Evolutionary conservation across 2,797 vertebrate genomes (phyloP), one percentile per base, ranked within the genome.

Genomic region (Spatula clypeata): DNA sequence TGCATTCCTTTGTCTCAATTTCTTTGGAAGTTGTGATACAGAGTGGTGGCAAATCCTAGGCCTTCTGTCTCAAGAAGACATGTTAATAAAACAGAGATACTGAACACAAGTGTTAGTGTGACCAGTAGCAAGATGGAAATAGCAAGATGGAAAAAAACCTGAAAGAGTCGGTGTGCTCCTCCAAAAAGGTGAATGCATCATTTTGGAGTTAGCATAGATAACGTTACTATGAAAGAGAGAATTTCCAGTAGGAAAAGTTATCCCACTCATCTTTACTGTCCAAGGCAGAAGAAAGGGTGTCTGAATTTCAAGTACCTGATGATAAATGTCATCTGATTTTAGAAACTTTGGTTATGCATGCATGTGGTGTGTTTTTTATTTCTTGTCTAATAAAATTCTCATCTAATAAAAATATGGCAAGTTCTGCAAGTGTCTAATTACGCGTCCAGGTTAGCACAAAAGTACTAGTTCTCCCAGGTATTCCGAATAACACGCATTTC

Each of bases 281-380:
- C 36, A 64, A 47, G 7, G 20, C 58, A 86, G 26, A 84, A 60
- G 8, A 88, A 86, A 15, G 17, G 31, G 13, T 53, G 13, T 80
- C 85, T 90, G 31, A 53, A 49, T 93, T 95, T 86, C 19, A 75
- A 49, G 10, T 55, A 42, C 45, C 27, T 13, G 20, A 55, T 92
- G 60, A 58, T 72, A 75, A 60, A 44, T 24, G 47, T 49, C 23
- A 24, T 82, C 15, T 40, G 1, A n/a, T 65, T 88, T 64, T 69
- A 81, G 34, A 38, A 13, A 11, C 26, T 67, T 74, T 9, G 65
- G 5, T 27, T 66, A 31, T 2, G 0, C 29, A 13, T 57, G 2
- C 19, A 13, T 4, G 8, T 54, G 9, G 6, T 29, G 23, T 54
- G 18, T 9, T 54, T 76, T 38, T 88, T 77, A 21, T 73, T 85